A percentile compares a stretch with the other conserved stretches of the same genome.
Evolutionary conservation across 2,888 invertebrate genomes (phyloP).

Genomic region (Phyllotreta striolata): DNA sequence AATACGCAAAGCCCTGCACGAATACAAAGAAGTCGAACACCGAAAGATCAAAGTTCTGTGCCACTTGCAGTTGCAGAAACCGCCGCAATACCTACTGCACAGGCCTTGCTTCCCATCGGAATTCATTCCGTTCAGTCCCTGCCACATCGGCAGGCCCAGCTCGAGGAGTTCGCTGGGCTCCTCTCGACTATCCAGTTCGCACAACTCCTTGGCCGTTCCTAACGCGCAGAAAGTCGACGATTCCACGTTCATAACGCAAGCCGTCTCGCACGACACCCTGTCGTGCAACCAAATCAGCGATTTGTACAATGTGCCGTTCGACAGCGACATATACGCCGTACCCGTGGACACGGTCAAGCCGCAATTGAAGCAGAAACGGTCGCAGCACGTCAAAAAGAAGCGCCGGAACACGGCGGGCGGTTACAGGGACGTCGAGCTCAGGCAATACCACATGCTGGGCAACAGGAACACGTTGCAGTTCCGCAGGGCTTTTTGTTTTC

Average conservation of each 20-base stretch:
- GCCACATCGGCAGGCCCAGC: constrained; percentile 66
- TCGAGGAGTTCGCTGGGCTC: constrained; percentile 81
- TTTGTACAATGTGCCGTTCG: constrained; percentile 88
- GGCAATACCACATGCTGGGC: constrained; percentile 41
- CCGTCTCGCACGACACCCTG: constrained; percentile 86
- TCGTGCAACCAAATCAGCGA: constrained; percentile 80
- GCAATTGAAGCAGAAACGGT: constrained; percentile 62
- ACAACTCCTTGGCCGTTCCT: constrained; percentile 78
- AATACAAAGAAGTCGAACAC: constrained; percentile 57
- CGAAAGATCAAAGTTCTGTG: constrained; percentile 39
- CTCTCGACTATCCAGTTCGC: constrained; percentile 82
- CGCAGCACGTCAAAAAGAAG: constrained; percentile 41
- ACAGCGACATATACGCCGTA: constrained; percentile 87
- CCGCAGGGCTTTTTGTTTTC: constrained; percentile 50
- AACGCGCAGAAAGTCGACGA: constrained; percentile 81
- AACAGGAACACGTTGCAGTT: constrained; percentile 43
- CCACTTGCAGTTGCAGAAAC: constrained; percentile 43
- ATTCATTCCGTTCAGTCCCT: constrained; percentile 69
- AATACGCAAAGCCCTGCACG: constrained; percentile 63
- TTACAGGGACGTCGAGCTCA: constrained; percentile 57
- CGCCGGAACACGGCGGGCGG: constrained; percentile 60
- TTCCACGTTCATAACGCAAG: constrained; percentile 87
- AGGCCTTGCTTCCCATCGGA: constrained; percentile 66
- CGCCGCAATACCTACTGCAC: constrained; percentile 44
- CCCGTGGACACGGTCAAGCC: constrained; percentile 83